Evolutionary conservation across 2,113 vertebrate genomes (phyloP).

Genomic region (Oncorhynchus clarkii): DNA sequence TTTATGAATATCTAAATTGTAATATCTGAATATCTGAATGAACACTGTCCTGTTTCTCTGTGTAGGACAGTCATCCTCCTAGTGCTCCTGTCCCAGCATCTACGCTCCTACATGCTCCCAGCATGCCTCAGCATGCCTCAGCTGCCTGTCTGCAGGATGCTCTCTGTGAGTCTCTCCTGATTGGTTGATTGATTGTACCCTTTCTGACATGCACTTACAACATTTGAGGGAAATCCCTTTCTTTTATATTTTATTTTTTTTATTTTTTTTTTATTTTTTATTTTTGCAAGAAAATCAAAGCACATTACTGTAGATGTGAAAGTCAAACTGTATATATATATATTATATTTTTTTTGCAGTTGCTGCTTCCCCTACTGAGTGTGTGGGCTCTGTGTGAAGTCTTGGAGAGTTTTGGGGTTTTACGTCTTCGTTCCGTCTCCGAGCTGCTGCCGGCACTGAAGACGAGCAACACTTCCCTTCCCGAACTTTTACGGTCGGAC

Average conservation of each 20-base stretch:
- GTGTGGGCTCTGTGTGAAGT: not conserved
- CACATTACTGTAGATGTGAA: not conserved
- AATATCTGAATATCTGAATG: no score
- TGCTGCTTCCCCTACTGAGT: not conserved
- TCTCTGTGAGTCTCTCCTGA: constrained; percentile 70
- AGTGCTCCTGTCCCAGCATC: constrained; percentile 78
- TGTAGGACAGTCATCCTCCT: constrained; percentile 52
- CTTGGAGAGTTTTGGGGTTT: not conserved
- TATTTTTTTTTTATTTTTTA: no score
- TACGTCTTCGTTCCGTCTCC: not conserved
- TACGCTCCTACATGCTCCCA: constrained; percentile 66
- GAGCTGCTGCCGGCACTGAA: not conserved
- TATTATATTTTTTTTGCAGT: not conserved
- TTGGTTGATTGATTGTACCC: no score
- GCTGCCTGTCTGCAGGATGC: constrained; percentile 61
- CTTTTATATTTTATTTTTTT: no score
- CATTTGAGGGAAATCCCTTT: no score
- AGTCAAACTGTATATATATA: not conserved
- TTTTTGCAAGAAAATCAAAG: no score
- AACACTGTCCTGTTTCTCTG: not conserved
- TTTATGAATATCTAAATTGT: no score
- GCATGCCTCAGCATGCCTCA: constrained; percentile 14
- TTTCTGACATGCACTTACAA: no score
- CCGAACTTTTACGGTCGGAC: not conserved
- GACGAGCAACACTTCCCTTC: not conserved